Percentiles rank a stretch among this genome's conserved stretches.
These are phyloP conservation scores for Poliocrania exsul DNA, from an alignment of 2,797 vertebrate species.

Conservation along the genomic window DNA sequence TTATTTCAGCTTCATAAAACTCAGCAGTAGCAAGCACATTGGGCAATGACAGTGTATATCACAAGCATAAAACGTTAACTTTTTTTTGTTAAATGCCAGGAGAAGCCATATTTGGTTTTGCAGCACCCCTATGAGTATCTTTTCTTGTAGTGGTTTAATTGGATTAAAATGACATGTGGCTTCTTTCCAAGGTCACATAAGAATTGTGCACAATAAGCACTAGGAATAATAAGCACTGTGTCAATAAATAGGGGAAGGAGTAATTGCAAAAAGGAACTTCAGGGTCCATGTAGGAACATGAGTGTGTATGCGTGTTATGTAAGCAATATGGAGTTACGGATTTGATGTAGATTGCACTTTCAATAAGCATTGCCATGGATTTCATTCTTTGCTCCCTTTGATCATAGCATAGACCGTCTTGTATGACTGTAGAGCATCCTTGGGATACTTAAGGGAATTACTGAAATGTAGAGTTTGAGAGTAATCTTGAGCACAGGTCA, in stretches of 20 bases:
- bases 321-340: background rate
- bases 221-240: background rate
- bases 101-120: background rate
- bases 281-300: background rate
- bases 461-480: background rate
- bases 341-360: background rate
- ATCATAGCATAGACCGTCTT: background rate
- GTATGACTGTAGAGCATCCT: background rate
- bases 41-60: background rate
- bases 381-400: background rate
- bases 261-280: background rate
- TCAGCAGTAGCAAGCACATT: background rate
- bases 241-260: background rate
- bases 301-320: background rate
- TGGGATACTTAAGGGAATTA: fast-evolving
- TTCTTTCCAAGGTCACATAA: background rate
- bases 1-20: constrained; percentile 8
- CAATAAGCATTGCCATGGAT: background rate
- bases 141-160: background rate
- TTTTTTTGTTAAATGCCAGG: background rate
- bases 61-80: background rate
- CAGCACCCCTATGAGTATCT: background rate
- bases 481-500: background rate
- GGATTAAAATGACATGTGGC: background rate
- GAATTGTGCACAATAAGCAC: background rate